Evolutionary conservation across 2,797 vertebrate species (phyloP), one percentile per base, ranked within the genome.

Genomic region (Valencia hispanica): DNA sequence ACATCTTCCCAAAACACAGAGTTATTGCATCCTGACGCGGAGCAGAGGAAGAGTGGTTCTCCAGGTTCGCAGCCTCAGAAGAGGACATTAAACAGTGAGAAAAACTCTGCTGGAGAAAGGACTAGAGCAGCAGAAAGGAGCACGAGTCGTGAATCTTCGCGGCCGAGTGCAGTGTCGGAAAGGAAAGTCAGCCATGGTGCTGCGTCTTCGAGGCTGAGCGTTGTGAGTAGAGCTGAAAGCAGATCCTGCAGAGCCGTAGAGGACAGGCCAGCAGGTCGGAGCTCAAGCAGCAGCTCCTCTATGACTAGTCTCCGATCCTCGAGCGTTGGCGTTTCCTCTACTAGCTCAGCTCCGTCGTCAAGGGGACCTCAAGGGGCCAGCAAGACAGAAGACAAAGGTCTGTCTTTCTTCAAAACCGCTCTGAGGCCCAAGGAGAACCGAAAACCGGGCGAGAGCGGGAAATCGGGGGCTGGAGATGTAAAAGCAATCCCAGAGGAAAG

Each of bases 341-440:
- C 78, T 0, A 82, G 66, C 1, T 41, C 78, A 1, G 80, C 82
- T 14, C 83, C 76, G 0, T 91, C 91, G 0, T 66, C 90, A 0
- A 96, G 94, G n/a, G 95, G 93, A 0, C 79, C 97, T 69, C 96
- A 95, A 82, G 94, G 96, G 87, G 96, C 96, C 93, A 98, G 96
- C 93, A 99, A 97, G 90, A 97, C 96, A 0, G 98, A 99, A 72
- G 98, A 99, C 79, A 99, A 99, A 79, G 98, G 97, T 4, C 90
- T 99, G 78, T 99, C 97, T 48, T 99, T 99, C 93, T 98, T 99
- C 88, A 98, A 98, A 90, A 96, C 96, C 0, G 97, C 98, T 72
- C 92, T 99, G 87, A 95, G 98, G 87, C 97, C 98, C 90, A 99
- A 98, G 89, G 98, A 99, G 70, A 94, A 94, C 0, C 96, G 97